A percentile compares a stretch with the other conserved stretches of the same genome.
These are phyloP conservation scores for Trachelus iudaicus DNA, from an alignment of 2,888 invertebrate species.

Conservation along the genomic window DNA sequence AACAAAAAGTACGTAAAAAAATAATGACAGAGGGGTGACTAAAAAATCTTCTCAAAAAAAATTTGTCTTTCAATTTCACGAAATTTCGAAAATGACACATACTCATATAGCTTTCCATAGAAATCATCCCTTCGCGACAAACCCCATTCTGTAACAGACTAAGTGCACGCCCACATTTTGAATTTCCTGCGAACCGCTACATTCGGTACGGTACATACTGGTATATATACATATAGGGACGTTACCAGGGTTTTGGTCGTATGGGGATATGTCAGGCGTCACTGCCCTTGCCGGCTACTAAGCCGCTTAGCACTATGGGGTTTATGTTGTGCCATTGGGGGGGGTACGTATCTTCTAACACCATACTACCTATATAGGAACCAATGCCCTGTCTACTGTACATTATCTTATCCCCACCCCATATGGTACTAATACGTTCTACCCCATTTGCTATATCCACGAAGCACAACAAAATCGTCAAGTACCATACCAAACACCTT, in stretches of 20 bases:
- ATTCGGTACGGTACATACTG: background rate
- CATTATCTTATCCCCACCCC: constrained; percentile 48
- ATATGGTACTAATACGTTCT: constrained; percentile 45
- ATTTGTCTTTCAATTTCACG: background rate
- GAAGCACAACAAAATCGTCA: background rate
- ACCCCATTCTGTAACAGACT: background rate
- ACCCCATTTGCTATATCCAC: background rate
- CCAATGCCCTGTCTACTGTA: constrained; percentile 43
- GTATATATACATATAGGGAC: background rate
- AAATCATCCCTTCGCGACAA: background rate
- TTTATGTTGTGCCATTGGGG: constrained; percentile 60
- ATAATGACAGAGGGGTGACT: background rate
- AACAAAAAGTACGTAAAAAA: background rate
- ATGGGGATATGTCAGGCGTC: constrained; percentile 55
- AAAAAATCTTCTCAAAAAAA: background rate
- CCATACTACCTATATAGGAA: constrained; percentile 47
- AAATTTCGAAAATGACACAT: background rate
- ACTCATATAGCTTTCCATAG: background rate
- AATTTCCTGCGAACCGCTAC: background rate
- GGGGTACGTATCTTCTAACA: constrained; percentile 52
- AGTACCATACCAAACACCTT: background rate
- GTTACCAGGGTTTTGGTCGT: background rate
- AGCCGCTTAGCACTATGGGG: constrained; percentile 64
- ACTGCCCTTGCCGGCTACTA: constrained; percentile 61
- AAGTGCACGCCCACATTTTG: background rate